Percentiles rank a stretch among this genome's conserved stretches.
Evolutionary conservation across 2,888 invertebrate species (phyloP).

Genomic region (Lamellibrachia columna): DNA sequence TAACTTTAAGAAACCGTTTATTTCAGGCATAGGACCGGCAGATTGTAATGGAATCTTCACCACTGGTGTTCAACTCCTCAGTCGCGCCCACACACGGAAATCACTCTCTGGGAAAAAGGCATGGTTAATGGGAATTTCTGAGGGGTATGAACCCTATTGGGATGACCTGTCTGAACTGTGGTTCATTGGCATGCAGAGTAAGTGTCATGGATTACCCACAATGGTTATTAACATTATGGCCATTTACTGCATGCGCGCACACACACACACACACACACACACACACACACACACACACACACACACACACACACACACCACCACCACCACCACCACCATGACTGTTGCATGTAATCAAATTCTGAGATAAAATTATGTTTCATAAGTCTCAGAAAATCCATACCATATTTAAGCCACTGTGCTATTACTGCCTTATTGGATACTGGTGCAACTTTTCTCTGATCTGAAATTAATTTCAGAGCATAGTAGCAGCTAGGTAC

Average conservation of each 20-base stretch:
- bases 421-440: background rate
- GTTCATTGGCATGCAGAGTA: slow-evolving; percentile 1
- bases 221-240: no score
- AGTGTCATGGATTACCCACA: background rate
- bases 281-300: no score
- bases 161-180: background rate
- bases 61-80: background rate
- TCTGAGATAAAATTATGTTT: background rate
- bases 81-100: background rate
- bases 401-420: no score
- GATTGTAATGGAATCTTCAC: background rate
- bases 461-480: background rate
- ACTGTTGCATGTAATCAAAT: background rate
- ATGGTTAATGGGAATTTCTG: background rate
- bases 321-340: background rate
- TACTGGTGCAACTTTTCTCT: background rate
- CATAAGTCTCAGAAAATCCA: no score
- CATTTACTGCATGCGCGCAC: no score
- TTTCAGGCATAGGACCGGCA: background rate
- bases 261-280: no score
- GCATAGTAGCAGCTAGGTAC: background rate
- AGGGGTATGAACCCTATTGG: background rate
- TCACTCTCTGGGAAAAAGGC: background rate
- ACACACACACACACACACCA: no score
- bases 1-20: slow-evolving; percentile 7